Evolutionary conservation across 92 coral and sea anemone species (phyloP).

Genomic region (Phenganax marumi): DNA sequence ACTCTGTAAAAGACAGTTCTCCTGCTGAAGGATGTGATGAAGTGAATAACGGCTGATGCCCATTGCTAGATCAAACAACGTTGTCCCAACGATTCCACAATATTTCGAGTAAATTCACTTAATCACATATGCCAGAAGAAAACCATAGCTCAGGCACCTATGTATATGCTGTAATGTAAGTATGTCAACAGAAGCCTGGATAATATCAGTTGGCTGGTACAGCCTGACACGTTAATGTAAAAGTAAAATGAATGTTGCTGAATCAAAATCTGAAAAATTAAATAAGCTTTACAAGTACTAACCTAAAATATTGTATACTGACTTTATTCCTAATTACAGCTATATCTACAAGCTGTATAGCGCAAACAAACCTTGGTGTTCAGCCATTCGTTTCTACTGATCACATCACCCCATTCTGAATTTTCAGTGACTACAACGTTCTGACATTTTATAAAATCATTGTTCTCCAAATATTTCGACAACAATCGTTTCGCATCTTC

Average conservation of each 20-base stretch:
- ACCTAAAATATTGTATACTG: neutral
- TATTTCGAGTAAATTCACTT: no score
- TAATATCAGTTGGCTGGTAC: neutral
- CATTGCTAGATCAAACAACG: no score
- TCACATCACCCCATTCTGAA: slow-evolving; percentile 73
- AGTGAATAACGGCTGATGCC: no score
- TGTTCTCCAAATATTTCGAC: slow-evolving; percentile 62
- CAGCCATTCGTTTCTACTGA: slow-evolving; percentile 74
- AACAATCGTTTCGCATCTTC: slow-evolving; percentile 82
- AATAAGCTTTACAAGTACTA: neutral
- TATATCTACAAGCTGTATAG: no score
- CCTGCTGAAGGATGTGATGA: no score
- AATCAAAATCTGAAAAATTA: neutral
- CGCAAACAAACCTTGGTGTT: slow-evolving; percentile 58
- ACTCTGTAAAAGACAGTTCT: no score
- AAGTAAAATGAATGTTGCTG: neutral
- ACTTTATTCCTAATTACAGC: neutral
- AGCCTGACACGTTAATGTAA: neutral
- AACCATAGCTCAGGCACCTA: no score
- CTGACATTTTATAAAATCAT: slow-evolving; percentile 64
- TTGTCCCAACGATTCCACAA: no score
- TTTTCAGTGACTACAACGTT: slow-evolving; percentile 63
- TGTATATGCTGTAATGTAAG: no score
- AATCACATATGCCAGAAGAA: no score
- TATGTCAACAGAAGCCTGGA: neutral